A percentile compares a stretch with the other conserved stretches of the same genome.
Conservation (phyloP, 1,140 invertebrate species). For the Aphidius ervi region DNA sequence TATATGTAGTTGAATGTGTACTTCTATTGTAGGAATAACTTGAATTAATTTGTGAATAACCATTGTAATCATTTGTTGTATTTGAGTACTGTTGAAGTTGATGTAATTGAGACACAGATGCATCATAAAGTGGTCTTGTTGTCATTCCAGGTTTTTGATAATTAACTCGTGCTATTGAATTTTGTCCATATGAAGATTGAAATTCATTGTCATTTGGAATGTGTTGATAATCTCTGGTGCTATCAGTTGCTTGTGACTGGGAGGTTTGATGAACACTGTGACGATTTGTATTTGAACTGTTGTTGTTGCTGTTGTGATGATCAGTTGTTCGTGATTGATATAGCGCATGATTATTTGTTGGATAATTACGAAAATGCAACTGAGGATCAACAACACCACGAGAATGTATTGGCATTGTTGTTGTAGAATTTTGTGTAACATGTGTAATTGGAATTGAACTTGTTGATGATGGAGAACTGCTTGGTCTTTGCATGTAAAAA, state of each 20-base stretch:
- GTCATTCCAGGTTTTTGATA: constrained; percentile 35
- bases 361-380: constrained; percentile 40
- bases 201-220: constrained; percentile 49
- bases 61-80: constrained; percentile 44
- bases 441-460: constrained; percentile 37
- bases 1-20: constrained; percentile 35
- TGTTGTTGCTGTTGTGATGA: constrained; percentile 41
- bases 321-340: constrained; percentile 39
- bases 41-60: constrained; percentile 38
- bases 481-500: constrained; percentile 47
- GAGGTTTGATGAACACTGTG: constrained; percentile 32
- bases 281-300: constrained; percentile 31
- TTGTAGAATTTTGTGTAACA: constrained; percentile 30
- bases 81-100: constrained; percentile 41
- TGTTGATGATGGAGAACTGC: constrained; percentile 48
- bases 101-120: constrained; percentile 44
- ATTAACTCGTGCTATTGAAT: constrained; percentile 29
- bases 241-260: constrained; percentile 42
- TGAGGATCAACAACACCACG: constrained; percentile 25
- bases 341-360: constrained; percentile 24
- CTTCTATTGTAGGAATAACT: constrained; percentile 45
- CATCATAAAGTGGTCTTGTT: constrained; percentile 40
- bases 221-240: constrained; percentile 42
- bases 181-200: constrained; percentile 57
- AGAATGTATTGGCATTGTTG: constrained; percentile 37